A percentile compares a stretch with the other conserved stretches of the same genome.
Evolutionary conservation across 2,888 invertebrate genomes (phyloP).

Genomic region (Cheilosia soror): DNA sequence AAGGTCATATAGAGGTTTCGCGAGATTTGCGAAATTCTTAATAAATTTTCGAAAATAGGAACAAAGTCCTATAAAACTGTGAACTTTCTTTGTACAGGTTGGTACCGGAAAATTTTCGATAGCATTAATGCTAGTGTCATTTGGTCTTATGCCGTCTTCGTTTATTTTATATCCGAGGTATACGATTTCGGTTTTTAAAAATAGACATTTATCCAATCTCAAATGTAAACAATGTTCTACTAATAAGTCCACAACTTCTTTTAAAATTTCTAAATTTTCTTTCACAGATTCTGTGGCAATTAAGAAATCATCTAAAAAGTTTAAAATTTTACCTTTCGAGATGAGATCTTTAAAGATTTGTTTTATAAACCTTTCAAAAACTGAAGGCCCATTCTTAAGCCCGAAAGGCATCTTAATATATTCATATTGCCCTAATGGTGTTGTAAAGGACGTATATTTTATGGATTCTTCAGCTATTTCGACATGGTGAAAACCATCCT

Average conservation of each 20-base stretch:
- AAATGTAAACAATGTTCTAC: conserved; percentile 32
- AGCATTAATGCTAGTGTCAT: conserved; percentile 7
- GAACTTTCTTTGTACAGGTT: conserved; percentile 9
- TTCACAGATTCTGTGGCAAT: conserved; percentile 34
- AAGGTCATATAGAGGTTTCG: conserved; percentile 21
- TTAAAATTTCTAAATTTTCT: conserved; percentile 32
- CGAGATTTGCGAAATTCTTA: conserved; percentile 23
- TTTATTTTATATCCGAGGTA: conserved; percentile 41
- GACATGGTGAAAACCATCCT: conserved; percentile 38
- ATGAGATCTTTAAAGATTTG: conserved; percentile 17
- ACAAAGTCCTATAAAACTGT: conserved; percentile 28
- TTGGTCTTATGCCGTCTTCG: conserved; percentile 17
- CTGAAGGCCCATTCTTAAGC: conserved; percentile 55
- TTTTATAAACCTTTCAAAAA: conserved; percentile 39
- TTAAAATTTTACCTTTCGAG: conserved; percentile 27
- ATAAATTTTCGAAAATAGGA: conserved; percentile 39
- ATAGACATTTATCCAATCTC: conserved; percentile 1
- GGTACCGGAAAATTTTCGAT: conserved; percentile 17
- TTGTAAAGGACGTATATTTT: conserved; percentile 44
- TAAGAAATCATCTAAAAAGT: conserved; percentile 29
- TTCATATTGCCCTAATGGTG: conserved; percentile 46
- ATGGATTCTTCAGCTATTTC: conserved; percentile 20
- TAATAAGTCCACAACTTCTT: conserved; percentile 29
- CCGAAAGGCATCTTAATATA: conserved; percentile 77
- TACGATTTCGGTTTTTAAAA: not conserved